These are phyloP conservation scores for Girardinichthys multiradiatus DNA, from an alignment of 2,113 vertebrate species.

Conservation along the genomic window DNA sequence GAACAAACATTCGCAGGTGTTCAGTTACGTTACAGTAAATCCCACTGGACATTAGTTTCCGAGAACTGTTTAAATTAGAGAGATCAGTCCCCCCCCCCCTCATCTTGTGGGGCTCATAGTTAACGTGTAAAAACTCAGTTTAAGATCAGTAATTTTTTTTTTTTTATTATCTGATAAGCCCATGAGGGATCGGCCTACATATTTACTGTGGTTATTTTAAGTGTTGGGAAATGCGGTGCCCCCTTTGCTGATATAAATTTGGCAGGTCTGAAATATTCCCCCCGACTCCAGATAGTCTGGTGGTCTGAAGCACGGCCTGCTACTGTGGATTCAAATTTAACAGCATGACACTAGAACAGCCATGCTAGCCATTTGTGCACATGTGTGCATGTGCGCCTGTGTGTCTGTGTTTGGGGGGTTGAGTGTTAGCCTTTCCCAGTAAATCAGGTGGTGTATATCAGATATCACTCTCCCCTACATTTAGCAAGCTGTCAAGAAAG, in stretches of 20 bases:
- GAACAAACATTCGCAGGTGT: constrained; percentile 67
- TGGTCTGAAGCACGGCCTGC: constrained; percentile 84
- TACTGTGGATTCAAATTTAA: constrained; percentile 91
- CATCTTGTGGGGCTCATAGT: not conserved
- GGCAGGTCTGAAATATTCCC: constrained; percentile 91
- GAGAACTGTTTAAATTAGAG: constrained; percentile 35
- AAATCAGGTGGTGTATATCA: constrained; percentile 72
- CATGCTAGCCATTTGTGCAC: constrained; percentile 86
- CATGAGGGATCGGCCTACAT: constrained; percentile 77
- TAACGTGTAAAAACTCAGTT: constrained; percentile 18
- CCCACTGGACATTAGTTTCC: constrained; percentile 32
- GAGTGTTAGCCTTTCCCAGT: constrained; percentile 73
- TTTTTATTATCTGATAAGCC: constrained; percentile 72
- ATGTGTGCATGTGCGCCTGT: constrained; percentile 31
- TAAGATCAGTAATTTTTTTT: constrained; percentile 52
- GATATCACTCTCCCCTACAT: constrained; percentile 76
- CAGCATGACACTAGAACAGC: constrained; percentile 90
- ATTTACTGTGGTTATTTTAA: constrained; percentile 87
- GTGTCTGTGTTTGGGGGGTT: not conserved
- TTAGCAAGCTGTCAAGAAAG: constrained; percentile 84
- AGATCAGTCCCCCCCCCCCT: constrained; percentile 2
- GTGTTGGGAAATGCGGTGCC: constrained; percentile 75
- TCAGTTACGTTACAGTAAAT: constrained; percentile 64
- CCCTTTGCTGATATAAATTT: constrained; percentile 91
- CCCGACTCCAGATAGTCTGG: constrained; percentile 97